phyloP scores from a whole-genome alignment of 2,888 invertebrate species.

The Sminthurides aquaticus region DNA sequence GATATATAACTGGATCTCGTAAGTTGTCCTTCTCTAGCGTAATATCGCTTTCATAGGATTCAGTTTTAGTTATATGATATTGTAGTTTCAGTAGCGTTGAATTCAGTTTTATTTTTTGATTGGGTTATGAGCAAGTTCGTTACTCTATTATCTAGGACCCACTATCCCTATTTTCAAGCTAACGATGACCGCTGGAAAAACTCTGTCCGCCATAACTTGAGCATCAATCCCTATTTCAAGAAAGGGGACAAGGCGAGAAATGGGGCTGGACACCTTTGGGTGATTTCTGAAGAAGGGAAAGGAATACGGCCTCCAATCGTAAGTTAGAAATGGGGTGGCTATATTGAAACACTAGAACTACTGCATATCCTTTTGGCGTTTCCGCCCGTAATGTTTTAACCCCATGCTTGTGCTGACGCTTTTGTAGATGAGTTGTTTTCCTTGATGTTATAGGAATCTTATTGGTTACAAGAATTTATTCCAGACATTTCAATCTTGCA shows the following conservation, averaged over 20 bases:
- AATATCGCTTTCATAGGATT: no score
- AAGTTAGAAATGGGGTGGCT: not conserved
- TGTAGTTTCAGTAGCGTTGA: not conserved
- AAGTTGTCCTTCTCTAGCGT: slow-evolving; percentile 57
- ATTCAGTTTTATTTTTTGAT: not conserved
- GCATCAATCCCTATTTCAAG: slow-evolving; percentile 83
- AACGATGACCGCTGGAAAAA: slow-evolving; percentile 91
- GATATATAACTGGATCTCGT: slow-evolving; percentile 91
- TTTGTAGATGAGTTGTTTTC: not conserved
- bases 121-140: not conserved
- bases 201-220: slow-evolving; percentile 80
- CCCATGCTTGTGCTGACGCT: not conserved
- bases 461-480: not conserved
- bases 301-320: slow-evolving; percentile 30
- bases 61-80: no score
- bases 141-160: slow-evolving; percentile 70
- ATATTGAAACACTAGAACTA: no score
- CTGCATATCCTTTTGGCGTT: no score
- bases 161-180: slow-evolving; percentile 79
- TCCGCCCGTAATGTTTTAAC: no score
- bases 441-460: not conserved
- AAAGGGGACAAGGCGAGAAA: slow-evolving; percentile 79
- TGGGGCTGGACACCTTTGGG: slow-evolving; percentile 85
- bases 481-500: slow-evolving; percentile 6
- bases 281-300: slow-evolving; percentile 54